Base-by-base conservation (phyloP, 2,797 vertebrate species). In the Melanitta fusca region DNA sequence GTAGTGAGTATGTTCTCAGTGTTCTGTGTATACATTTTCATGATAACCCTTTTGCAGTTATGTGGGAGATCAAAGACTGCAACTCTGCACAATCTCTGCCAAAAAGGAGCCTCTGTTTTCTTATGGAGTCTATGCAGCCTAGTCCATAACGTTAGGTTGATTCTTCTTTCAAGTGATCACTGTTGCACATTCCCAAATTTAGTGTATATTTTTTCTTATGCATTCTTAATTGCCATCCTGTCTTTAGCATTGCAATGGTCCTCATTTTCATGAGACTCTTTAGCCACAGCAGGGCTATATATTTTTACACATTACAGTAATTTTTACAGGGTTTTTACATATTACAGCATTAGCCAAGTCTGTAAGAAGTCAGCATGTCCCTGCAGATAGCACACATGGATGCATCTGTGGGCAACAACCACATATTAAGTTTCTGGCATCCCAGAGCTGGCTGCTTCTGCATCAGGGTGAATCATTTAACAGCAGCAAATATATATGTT, bases 11-110 rank as follows among this genome's bases (percentile, higher is more conserved):
- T 39, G 22, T 84, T 92, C 66, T 85, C 14, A n/a, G 0, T 80
- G n/a, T 86, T 86, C 74, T 61, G 11, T 66, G 27, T 72, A 66
- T 62, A 61, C 16, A 38, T 95, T 94, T 84, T 86, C 70, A 39
- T 65, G 64, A 79, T 58, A 90, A 88, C 1, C 19, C 30, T 39
- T 90, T 88, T 72, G 32, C 51, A 56, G 47, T 84, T 75, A 58
- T 73, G 62, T 75, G 11, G 10, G 58, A 88, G 62, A 93, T 88
- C 80, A 94, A 88, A 90, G 77, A 15, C 77, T 72, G 62, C 41
- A 75, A 21, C 21, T 92, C 84, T 80, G n/a, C 57, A 82, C 16
- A 41, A 60, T 64, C 81, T 68, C 83, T 87, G 36, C 47, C 74
- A 75, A 70, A 89, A 80, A 49, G 39, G 62, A 57, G 53, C 58